Evolutionary conservation across 1,140 invertebrate genomes (phyloP), one percentile per base, ranked within the genome.

Genomic region (Dreissena rostriformis): DNA sequence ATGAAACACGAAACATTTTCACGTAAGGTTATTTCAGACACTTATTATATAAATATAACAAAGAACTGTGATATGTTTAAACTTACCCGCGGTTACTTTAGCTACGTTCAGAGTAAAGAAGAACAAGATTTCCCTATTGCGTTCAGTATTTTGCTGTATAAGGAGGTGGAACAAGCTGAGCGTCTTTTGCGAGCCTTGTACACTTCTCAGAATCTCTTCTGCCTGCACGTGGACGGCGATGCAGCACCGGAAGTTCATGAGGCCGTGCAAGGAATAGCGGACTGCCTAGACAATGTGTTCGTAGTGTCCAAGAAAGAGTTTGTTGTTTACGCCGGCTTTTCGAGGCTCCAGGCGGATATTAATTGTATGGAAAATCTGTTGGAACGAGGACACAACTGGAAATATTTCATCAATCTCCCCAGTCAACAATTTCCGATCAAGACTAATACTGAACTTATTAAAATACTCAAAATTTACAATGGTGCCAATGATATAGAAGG

Each of bases 201-300:
- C n/a, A n/a, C n/a, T n/a, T n/a, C n/a, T n/a, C n/a, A n/a, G n/a
- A n/a, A n/a, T n/a, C n/a, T n/a, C n/a, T n/a, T n/a, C n/a, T n/a
- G n/a, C n/a, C n/a, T n/a, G 1, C 93, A 93, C 76, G 89, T 93
- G 0, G 92, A 93, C 71, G 66, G 39, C 15, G 86, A 89, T 67
- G 66, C 85, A n/a, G 22, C 81, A n/a, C 22, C 29, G 22, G 76
- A 65, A 17, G 75, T 91, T 57, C 65, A 86, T 17, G 22, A 87
- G 26, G 88, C 86, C 4, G 51, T 91, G n/a, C 66, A 70, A 55
- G 67, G 85, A n/a, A n/a, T n/a, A n/a, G n/a, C n/a, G n/a, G n/a
- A n/a, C n/a, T n/a, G n/a, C n/a, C n/a, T n/a, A n/a, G n/a, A n/a
- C n/a, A n/a, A n/a, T n/a, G n/a, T n/a, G n/a, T n/a, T n/a, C n/a